Evolutionary conservation across 1,140 invertebrate species (phyloP).

Genomic region (Coptotermes formosanus): DNA sequence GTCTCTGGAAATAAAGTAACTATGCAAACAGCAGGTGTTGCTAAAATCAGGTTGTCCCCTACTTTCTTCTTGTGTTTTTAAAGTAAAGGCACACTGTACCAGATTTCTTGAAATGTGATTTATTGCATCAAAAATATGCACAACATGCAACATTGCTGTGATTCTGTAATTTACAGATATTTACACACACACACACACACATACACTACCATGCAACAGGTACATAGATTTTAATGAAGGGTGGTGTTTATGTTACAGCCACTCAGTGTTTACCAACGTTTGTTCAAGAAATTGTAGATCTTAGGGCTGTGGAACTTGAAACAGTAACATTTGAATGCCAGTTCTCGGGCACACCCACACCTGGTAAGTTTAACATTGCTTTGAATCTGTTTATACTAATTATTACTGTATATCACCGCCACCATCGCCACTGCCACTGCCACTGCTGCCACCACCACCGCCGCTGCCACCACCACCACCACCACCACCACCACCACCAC

Average conservation of each 20-base stretch:
- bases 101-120: neutral
- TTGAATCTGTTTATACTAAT: constrained; percentile 18
- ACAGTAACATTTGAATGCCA: constrained; percentile 71
- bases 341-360: constrained; percentile 79
- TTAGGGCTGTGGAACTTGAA: constrained; percentile 71
- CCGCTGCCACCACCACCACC: too few relatives aligned
- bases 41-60: too few relatives aligned
- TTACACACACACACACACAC: too few relatives aligned
- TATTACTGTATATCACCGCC: neutral
- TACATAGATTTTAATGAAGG: neutral
- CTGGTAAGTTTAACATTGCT: constrained; percentile 58
- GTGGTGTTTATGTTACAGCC: constrained; percentile 56
- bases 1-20: too few relatives aligned
- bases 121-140: constrained; percentile 30
- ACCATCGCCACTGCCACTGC: too few relatives aligned
- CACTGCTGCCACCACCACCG: too few relatives aligned
- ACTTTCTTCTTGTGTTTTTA: too few relatives aligned
- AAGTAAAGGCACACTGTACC: too few relatives aligned
- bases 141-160: neutral
- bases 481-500: too few relatives aligned
- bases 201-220: neutral
- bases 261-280: constrained; percentile 76
- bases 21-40: too few relatives aligned
- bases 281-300: constrained; percentile 74
- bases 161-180: neutral